Percentiles rank a stretch among this genome's conserved stretches.
Evolutionary conservation across 2,113 vertebrate genomes (phyloP).

Genomic region (Ondatra zibethicus): DNA sequence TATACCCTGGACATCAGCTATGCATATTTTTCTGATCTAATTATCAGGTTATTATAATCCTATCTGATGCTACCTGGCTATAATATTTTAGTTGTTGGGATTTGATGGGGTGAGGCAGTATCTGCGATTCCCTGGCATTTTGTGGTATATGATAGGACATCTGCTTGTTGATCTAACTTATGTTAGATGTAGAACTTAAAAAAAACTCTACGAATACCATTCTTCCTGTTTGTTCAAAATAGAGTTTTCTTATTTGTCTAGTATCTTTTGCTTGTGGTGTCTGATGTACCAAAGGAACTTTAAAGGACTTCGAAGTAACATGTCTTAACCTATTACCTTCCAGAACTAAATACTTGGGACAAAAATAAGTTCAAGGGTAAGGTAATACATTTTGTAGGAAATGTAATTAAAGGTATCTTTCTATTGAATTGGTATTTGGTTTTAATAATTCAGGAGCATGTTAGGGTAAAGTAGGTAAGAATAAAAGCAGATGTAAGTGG

Average conservation of each 20-base stretch:
- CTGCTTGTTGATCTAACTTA: not conserved
- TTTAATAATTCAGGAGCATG: conserved; percentile 50
- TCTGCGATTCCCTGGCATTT: not conserved
- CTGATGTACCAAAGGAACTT: not conserved
- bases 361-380: conserved; percentile 10
- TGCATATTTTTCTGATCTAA: not conserved
- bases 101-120: not conserved
- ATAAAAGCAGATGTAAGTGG: not conserved
- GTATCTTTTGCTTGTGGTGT: conserved; percentile 18
- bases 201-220: not conserved
- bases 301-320: conserved; percentile 21
- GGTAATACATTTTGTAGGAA: not conserved
- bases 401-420: not conserved
- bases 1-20: not conserved
- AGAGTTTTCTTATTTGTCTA: conserved; percentile 32
- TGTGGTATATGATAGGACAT: not conserved
- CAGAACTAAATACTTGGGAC: not conserved
- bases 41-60: not conserved
- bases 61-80: not conserved
- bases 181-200: conserved; percentile 13
- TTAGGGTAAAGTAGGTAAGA: not conserved
- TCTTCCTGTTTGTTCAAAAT: conserved; percentile 28
- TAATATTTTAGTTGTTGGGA: not conserved
- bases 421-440: conserved; percentile 14
- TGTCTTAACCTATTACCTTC: not conserved